Base-by-base conservation (phyloP, 2,113 vertebrate species). In the Poecile atricapillus region DNA sequence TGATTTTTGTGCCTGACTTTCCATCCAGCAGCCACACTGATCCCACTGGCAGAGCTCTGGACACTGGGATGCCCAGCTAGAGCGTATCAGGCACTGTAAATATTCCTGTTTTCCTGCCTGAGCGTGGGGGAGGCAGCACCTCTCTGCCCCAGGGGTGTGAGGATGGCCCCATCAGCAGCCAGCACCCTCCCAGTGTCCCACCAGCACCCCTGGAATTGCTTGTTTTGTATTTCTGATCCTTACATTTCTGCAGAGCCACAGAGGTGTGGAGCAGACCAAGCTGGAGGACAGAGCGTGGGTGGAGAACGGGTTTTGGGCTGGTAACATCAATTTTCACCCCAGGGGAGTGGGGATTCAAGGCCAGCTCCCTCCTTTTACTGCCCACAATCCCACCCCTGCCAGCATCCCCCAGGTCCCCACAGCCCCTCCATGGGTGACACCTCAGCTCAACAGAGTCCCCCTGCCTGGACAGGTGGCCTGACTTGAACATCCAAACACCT, bases 141-240 rank as follows among this genome's bases (percentile, higher is more conserved):
- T 68, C 23, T 75, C 15, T 52, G 44, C 67, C 14, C 52, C 58
- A 44, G 31, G 49, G 56, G 4, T 50, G 39, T 39, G 63, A 22
- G 60, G 16, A 28, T 28, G 19, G 31, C 31, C 39, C 43, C 1
- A 0, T 5, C 37, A 52, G 59, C 0, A 8, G 20, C 13, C 35
- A 28, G 8, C 7, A 65, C 24, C 15, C 18, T 58, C 39, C 33
- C 43, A 85, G 23, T 7, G 35, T 18, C 58, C 33, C 52, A 49
- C 15, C 20, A 37, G 39, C 7, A 4, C 5, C 46, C 56, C 49
- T 79, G 44, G 1, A 15, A 39, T 39, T 39, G 39, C 11, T 43
- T 9, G 41, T 21, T 28, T 16, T 27, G 27, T 18, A 6, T 49
- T 82, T 89, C 58, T 52, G 33, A 46, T 27, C 22, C 28, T 82